phyloP scores from a whole-genome alignment of 2,888 invertebrate species.

The Melinaea marsaeus region DNA sequence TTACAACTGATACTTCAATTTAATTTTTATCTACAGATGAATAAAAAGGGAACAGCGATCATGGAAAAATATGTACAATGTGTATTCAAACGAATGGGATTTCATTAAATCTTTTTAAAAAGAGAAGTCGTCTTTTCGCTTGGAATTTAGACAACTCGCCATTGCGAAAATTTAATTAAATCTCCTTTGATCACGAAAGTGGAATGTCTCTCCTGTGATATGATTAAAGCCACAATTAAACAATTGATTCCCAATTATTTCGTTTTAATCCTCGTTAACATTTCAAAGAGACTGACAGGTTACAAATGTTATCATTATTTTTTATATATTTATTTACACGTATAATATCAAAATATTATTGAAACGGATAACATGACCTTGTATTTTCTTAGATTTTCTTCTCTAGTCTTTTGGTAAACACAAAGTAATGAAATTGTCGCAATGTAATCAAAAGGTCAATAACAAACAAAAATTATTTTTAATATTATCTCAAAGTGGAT shows the following conservation, averaged over 20 bases:
- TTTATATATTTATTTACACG: no score
- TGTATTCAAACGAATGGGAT: slow-evolving; percentile 46
- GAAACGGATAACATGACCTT: no score
- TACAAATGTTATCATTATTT: no score
- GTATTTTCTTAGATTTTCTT: no score
- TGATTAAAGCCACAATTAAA: slow-evolving; percentile 65
- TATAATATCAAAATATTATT: no score
- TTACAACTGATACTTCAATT: no score
- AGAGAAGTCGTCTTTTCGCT: slow-evolving; percentile 50
- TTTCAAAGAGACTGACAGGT: neutral
- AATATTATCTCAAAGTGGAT: no score
- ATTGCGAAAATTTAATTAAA: slow-evolving; percentile 74
- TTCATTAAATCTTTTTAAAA: slow-evolving; percentile 60
- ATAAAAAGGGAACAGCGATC: slow-evolving; percentile 13
- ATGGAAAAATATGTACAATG: slow-evolving; percentile 20
- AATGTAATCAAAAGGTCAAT: no score
- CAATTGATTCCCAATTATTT: slow-evolving; percentile 37
- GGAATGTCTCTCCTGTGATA: slow-evolving; percentile 67
- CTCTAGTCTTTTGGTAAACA: no score
- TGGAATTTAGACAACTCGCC: slow-evolving; percentile 69
- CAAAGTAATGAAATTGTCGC: no score
- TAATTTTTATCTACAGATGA: no score
- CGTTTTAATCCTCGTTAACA: neutral
- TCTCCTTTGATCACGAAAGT: slow-evolving; percentile 67
- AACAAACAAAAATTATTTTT: no score